Evolutionary conservation across 1,140 invertebrate species (phyloP), one percentile per base, ranked within the genome.

Genomic region (Oreohelix idahoensis): DNA sequence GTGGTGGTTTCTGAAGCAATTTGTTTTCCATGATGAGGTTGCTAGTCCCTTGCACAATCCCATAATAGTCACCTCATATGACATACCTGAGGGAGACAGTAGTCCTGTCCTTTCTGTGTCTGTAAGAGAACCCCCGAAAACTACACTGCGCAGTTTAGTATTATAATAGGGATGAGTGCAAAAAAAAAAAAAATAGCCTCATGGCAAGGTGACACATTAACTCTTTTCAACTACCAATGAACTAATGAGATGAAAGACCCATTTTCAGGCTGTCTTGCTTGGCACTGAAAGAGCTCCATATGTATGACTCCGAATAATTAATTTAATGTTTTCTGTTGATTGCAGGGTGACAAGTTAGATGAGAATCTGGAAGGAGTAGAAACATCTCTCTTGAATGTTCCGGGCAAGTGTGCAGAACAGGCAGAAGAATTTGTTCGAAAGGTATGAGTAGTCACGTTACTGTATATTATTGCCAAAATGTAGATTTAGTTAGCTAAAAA

Each of bases 371-470:
- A 36, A 13, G 79, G 79, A 39, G 32, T 42, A 13, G 76, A 77
- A n/a, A 66, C 78, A 36, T 83, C 78, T 42, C 53, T 86, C 11
- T 45, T 86, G n/a, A 81, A 84, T 29, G 88, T 88, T 1, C 87
- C 89, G 13, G 87, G 88, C 83, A 87, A 96, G 92, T 97, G 97
- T 71, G 97, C 97, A 10, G 96, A 97, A 88, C 97, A 97, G 90
- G 97, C 97, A 0, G 97, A 98, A 92, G 97, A 98, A 91, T 97
- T 98, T 90, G 97, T 98, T 8, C 94, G 96, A 81, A 97, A 98
- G 94, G 95, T 82, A 39, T 53, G 38, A 45, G 2, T 32, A 36
- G 29, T n/a, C 38, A 10, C 1, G 8, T 11, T n/a, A 15, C 11
- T 15, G n/a, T 39, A 36, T 29, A 32, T 36, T 4, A 23, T 32